phyloP scores from a whole-genome alignment of 2,113 vertebrate genomes.

The Sigmodon hispidus region DNA sequence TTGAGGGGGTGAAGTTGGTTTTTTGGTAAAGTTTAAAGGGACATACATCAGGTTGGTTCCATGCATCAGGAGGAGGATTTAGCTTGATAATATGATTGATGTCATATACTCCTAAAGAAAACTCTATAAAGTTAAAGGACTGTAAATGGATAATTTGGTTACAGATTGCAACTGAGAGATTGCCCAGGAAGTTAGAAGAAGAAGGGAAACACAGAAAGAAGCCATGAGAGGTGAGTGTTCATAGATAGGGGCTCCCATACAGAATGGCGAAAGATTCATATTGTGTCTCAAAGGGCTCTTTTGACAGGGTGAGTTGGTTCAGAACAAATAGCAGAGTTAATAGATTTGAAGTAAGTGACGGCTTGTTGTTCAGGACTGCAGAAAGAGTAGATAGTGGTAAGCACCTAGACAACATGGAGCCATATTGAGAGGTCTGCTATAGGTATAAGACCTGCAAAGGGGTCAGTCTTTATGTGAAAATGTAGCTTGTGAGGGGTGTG shows the following conservation, averaged over 20 bases:
- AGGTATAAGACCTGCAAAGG: neutral
- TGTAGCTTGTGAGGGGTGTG: neutral
- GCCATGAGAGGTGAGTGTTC: neutral
- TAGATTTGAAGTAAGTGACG: neutral
- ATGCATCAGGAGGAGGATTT: neutral
- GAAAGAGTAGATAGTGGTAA: neutral
- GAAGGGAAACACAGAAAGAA: neutral
- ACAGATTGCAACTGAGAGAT: neutral
- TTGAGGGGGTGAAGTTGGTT: neutral
- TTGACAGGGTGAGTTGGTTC: neutral
- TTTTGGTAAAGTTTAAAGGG: neutral
- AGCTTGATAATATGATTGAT: neutral
- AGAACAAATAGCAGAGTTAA: neutral
- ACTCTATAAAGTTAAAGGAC: neutral
- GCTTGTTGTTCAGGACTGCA: neutral
- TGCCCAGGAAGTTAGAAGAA: neutral
- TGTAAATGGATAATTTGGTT: neutral
- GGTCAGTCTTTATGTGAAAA: neutral
- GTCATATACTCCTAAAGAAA: neutral
- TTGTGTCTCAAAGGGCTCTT: neutral
- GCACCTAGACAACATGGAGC: neutral
- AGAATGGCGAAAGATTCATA: neutral
- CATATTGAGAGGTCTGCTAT: neutral
- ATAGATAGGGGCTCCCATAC: neutral
- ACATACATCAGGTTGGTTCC: neutral